Base-by-base conservation (phyloP, 2,113 vertebrate species). In the Chloroceryle aenea region DNA sequence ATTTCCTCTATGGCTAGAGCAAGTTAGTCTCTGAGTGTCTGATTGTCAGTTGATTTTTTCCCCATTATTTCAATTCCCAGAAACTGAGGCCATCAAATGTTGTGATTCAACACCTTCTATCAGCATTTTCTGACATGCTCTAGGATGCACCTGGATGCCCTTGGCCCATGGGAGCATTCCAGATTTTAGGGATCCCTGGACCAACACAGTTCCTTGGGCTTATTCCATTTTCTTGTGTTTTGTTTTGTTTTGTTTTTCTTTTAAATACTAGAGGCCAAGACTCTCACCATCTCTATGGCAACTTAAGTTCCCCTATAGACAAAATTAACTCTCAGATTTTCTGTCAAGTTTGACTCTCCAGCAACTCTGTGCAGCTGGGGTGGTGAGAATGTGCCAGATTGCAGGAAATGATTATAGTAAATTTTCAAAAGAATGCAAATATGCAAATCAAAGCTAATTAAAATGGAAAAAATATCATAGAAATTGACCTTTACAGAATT, bases 331-430 rank as follows among this genome's bases (percentile, higher is more conserved):
- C 36, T 27, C 78, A 85, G 34, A 25, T 85, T 93, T 89, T 75
- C 53, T 79, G 66, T 91, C 74, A 94, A 87, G 52, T 87, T 90
- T 74, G 77, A 81, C 22, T 82, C 52, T 87, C 45, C 38, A 69
- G 52, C 36, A 89, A 62, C 29, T 53, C 36, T 43, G 29, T 89
- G 58, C 82, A 94, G 78, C 78, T 96, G 85, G 71, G 30, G 6
- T 87, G 62, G 30, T 69, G 62, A 78, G 36, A 95, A 85, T 15
- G 56, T 93, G 74, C 77, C 81, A 93, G 84, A 95, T 67, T 95
- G 66, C 43, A 85, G 92, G 78, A 95, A 95, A 91, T 72, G 85
- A 93, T 90, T 94, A 84, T 7, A 75, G 63, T n/a, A 61, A 85
- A 87, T 76, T 82, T 93, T 75, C 32, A 78, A 52, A 68, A 87